Evolutionary conservation across 2,888 invertebrate species (phyloP).

Genomic region (Sesia bembeciformis): DNA sequence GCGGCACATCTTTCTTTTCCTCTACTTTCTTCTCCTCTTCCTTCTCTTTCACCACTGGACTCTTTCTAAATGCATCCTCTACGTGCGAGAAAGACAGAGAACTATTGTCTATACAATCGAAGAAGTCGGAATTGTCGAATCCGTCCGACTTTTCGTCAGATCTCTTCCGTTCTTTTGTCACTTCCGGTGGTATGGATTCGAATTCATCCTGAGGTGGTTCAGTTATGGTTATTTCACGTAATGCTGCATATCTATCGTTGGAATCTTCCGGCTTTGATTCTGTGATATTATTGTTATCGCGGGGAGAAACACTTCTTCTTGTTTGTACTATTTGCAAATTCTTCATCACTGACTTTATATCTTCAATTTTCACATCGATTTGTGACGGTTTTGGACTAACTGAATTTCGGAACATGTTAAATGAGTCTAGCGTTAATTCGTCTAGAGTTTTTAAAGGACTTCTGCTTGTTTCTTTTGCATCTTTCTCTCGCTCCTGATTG

Average conservation of each 20-base stretch:
- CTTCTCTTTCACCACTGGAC: constrained; percentile 52
- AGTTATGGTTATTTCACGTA: constrained; percentile 83
- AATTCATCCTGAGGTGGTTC: constrained; percentile 74
- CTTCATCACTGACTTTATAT: constrained; percentile 65
- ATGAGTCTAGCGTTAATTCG: constrained; percentile 52
- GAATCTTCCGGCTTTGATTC: constrained; percentile 52
- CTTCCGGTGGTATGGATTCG: constrained; percentile 59
- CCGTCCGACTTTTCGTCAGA: constrained; percentile 70
- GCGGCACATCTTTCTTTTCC: constrained; percentile 31
- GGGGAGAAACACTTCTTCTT: constrained; percentile 53
- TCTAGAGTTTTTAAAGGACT: constrained; percentile 58
- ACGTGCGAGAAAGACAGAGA: constrained; percentile 66
- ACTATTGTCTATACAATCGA: constrained; percentile 69
- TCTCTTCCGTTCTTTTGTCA: constrained; percentile 63
- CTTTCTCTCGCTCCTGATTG: constrained; percentile 33
- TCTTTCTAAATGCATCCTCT: constrained; percentile 67
- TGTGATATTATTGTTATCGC: constrained; percentile 54
- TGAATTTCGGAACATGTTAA: constrained; percentile 57
- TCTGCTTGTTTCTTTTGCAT: constrained; percentile 35
- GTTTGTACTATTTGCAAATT: constrained; percentile 49
- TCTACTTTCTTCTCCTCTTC: constrained; percentile 43
- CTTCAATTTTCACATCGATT: constrained; percentile 62
- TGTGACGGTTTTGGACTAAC: constrained; percentile 61
- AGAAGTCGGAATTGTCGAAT: constrained; percentile 67
- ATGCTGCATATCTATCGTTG: constrained; percentile 85